Percentiles rank a stretch among this genome's conserved stretches.
These are phyloP conservation scores for Poicephalus gulielmi DNA, from an alignment of 2,113 vertebrate genomes.

Conservation along the genomic window DNA sequence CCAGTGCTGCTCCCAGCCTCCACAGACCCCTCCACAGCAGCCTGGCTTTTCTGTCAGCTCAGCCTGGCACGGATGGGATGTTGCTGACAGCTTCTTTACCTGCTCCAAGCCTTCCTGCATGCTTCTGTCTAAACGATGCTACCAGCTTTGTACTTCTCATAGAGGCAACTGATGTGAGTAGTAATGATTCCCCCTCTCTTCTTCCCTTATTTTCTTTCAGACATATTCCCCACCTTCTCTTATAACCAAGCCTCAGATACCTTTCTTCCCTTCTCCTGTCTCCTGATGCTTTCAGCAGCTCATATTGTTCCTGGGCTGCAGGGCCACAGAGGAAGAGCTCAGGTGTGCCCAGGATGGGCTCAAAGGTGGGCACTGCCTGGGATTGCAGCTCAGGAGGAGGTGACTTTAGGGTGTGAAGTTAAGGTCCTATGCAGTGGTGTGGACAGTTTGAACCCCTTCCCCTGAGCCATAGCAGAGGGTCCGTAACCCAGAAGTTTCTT, in stretches of 20 bases:
- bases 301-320: fast-evolving
- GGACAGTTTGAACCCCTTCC: neutral
- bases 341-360: neutral
- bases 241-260: neutral
- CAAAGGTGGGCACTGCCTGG: neutral
- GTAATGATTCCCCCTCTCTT: too few species aligned
- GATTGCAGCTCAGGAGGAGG: fast-evolving
- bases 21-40: neutral
- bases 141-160: neutral
- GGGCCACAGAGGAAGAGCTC: neutral
- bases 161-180: neutral
- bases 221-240: neutral
- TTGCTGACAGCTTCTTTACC: neutral
- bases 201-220: neutral
- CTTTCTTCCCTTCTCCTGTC: neutral
- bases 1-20: neutral
- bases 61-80: neutral
- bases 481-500: neutral
- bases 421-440: neutral
- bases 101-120: neutral
- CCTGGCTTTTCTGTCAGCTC: neutral
- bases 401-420: neutral
- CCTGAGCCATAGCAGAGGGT: neutral
- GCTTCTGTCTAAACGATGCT: neutral
- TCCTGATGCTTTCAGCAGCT: neutral